Percentiles rank a stretch among this genome's conserved stretches.
Conservation (phyloP, 2,797 vertebrate genomes). For the Tenualosa ilisha region DNA sequence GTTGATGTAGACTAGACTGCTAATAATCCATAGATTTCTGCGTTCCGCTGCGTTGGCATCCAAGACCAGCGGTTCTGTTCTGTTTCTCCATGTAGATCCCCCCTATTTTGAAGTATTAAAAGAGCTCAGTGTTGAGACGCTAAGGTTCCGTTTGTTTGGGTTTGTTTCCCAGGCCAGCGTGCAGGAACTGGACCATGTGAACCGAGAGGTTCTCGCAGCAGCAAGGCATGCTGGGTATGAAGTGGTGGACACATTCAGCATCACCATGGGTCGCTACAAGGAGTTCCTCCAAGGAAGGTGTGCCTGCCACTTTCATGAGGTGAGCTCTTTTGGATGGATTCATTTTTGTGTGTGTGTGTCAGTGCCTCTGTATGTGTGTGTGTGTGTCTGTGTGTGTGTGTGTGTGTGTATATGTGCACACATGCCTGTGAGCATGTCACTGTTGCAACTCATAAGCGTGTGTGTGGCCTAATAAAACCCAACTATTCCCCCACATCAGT, state of each 20-base stretch:
- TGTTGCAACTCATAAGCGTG: no score
- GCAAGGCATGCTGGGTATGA: constrained; percentile 85
- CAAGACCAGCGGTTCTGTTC: background rate
- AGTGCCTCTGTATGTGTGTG: background rate
- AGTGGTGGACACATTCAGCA: constrained; percentile 88
- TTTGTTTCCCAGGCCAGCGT: constrained; percentile 76
- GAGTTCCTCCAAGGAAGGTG: constrained; percentile 94
- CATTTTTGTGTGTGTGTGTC: background rate
- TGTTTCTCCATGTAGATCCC: background rate
- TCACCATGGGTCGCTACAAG: constrained; percentile 93
- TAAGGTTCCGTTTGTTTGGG: no score
- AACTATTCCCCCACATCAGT: no score
- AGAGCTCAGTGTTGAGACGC: background rate
- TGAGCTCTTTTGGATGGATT: constrained; percentile 56
- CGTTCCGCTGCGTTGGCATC: background rate
- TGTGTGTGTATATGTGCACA: background rate
- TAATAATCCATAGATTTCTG: background rate
- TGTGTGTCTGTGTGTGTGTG: background rate
- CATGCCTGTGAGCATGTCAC: background rate
- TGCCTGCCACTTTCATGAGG: constrained; percentile 96
- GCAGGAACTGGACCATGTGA: constrained; percentile 82
- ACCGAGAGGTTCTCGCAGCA: constrained; percentile 79
- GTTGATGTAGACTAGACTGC: background rate
- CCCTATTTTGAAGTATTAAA: background rate
- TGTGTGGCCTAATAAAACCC: no score